These are phyloP conservation scores for Cecidostiba fungosa DNA, from an alignment of 2,888 invertebrate species.

Conservation along the genomic window DNA sequence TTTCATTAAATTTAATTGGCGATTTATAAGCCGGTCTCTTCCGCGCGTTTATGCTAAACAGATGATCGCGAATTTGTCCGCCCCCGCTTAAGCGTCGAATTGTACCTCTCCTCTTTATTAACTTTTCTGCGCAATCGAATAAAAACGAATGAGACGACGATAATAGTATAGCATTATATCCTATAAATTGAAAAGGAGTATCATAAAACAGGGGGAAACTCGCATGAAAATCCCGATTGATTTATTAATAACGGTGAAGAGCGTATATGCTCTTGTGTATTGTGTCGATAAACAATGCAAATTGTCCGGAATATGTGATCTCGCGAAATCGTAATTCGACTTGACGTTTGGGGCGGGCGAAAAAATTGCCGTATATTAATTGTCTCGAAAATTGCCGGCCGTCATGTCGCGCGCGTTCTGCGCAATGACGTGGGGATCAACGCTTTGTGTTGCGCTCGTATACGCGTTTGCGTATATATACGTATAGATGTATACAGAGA, in stretches of 20 bases:
- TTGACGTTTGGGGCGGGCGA: constrained; percentile 21
- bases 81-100: neutral
- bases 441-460: constrained; percentile 17
- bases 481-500: neutral
- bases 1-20: constrained; percentile 12
- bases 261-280: neutral
- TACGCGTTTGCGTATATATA: neutral
- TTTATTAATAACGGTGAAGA: constrained; percentile 32
- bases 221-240: neutral
- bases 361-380: constrained; percentile 46
- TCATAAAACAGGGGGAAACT: neutral
- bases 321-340: constrained; percentile 38
- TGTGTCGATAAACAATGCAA: constrained; percentile 48
- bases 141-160: too few species aligned
- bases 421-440: constrained; percentile 40
- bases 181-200: neutral
- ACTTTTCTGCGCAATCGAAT: neutral
- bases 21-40: neutral
- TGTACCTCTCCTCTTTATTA: neutral
- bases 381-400: constrained; percentile 49
- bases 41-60: neutral
- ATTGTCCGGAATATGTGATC: constrained; percentile 17
- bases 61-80: neutral
- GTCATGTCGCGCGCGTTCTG: constrained; percentile 21
- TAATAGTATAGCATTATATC: too few species aligned